Evolutionary conservation across 1,140 invertebrate genomes (phyloP).

Genomic region (Atta colombica): DNA sequence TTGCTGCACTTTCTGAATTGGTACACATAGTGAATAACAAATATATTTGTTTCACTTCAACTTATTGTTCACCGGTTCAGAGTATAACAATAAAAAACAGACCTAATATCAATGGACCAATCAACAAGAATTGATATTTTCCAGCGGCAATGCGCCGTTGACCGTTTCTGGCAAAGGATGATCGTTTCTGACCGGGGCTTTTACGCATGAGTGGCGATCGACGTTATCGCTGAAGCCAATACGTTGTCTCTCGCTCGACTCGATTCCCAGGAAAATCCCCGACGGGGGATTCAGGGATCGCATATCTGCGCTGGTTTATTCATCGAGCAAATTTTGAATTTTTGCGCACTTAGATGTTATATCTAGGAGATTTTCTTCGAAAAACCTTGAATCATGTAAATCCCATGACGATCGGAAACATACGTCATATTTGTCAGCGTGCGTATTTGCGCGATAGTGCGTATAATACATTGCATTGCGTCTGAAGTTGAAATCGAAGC

Average conservation of each 20-base stretch:
- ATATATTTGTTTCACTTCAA: too few relatives aligned
- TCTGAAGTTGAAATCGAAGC: background rate
- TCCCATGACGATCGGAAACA: background rate
- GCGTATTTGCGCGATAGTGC: background rate
- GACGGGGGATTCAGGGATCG: background rate
- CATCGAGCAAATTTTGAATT: background rate
- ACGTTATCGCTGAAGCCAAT: constrained; percentile 38
- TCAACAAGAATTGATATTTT: constrained; percentile 15
- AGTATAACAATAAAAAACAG: too few relatives aligned
- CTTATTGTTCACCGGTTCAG: too few relatives aligned
- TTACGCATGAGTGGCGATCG: background rate
- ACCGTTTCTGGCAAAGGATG: too few relatives aligned
- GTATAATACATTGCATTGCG: background rate
- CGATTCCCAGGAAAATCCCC: background rate
- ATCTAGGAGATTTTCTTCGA: background rate
- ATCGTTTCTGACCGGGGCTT: constrained; percentile 1
- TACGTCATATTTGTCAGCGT: background rate
- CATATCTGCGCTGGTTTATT: background rate
- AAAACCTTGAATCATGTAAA: background rate
- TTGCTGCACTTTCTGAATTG: too few relatives aligned
- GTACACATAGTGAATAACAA: too few relatives aligned
- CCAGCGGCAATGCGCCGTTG: background rate
- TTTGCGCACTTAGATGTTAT: background rate
- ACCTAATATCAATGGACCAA: constrained; percentile 4
- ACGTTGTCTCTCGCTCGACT: background rate